phyloP scores from a whole-genome alignment of 1,140 invertebrate genomes.

The Drosophila pectinifera region DNA sequence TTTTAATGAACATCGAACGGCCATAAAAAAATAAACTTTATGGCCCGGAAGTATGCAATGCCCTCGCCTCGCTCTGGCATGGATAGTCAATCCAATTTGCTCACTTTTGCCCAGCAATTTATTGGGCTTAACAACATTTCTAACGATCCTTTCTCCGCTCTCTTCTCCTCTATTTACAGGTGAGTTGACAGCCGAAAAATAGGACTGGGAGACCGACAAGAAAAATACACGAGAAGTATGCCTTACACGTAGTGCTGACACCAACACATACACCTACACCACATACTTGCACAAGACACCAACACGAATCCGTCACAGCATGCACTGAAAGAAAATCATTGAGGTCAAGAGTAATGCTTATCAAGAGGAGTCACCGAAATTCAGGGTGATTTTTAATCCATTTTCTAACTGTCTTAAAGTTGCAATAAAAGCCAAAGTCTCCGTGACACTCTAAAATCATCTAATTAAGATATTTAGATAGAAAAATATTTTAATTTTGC shows the following conservation, averaged over 20 bases:
- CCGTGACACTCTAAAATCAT: too few species aligned
- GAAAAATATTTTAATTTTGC: too few species aligned
- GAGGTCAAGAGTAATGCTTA: too few species aligned
- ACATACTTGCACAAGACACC: slow-evolving; percentile 10
- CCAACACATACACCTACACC: slow-evolving; percentile 6
- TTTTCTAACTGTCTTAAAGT: not conserved
- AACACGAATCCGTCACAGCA: slow-evolving; percentile 15
- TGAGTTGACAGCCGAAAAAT: slow-evolving; percentile 55
- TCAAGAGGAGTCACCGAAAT: too few species aligned
- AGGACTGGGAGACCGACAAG: slow-evolving; percentile 24
- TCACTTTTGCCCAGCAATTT: slow-evolving; percentile 18
- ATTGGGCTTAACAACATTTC: slow-evolving; percentile 37
- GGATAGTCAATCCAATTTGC: slow-evolving; percentile 29
- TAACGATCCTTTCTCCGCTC: slow-evolving; percentile 42
- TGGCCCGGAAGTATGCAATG: slow-evolving; percentile 32
- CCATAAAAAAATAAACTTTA: slow-evolving; percentile 28
- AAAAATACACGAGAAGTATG: slow-evolving; percentile 49
- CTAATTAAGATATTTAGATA: too few species aligned
- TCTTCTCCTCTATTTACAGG: slow-evolving; percentile 57
- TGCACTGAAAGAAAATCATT: slow-evolving; percentile 14
- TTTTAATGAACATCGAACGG: slow-evolving; percentile 65
- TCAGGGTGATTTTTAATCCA: not conserved
- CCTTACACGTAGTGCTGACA: slow-evolving; percentile 56
- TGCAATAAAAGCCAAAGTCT: not conserved
- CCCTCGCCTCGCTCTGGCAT: not conserved